Conservation (phyloP, 2,797 vertebrate genomes). For the Siniperca obscura region DNA sequence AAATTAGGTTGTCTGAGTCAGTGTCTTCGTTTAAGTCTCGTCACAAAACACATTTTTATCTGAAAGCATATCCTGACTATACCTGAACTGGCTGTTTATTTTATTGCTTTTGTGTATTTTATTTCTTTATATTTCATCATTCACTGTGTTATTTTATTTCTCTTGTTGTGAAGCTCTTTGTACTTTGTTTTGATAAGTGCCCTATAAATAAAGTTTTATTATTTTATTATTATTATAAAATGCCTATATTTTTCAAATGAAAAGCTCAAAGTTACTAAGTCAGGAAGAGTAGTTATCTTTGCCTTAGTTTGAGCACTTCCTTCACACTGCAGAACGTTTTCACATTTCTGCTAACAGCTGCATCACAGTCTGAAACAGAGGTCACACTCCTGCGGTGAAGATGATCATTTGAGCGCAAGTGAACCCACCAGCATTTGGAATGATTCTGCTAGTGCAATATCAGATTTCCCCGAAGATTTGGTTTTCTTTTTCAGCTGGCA, state of each 20-base stretch:
- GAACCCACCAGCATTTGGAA: not conserved
- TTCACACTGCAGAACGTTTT: not conserved
- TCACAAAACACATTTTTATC: no score
- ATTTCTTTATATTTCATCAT: no score
- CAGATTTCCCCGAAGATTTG: not conserved
- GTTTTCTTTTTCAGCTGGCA: not conserved
- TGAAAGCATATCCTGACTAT: no score
- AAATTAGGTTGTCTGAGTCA: no score
- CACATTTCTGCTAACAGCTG: not conserved
- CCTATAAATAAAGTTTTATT: no score
- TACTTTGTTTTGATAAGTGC: no score
- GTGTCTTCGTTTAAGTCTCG: no score
- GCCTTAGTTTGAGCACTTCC: not conserved
- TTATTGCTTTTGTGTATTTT: no score
- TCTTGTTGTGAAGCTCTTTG: no score
- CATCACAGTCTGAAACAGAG: not conserved
- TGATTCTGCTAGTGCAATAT: not conserved
- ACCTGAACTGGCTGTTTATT: no score
- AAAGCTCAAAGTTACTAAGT: not conserved
- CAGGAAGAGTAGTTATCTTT: not conserved
- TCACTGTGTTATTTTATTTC: no score
- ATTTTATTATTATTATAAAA: not conserved
- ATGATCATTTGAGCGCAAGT: constrained; percentile 12
- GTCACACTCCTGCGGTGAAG: constrained; percentile 4
- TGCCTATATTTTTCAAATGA: not conserved